Evolutionary conservation across 2,888 invertebrate species (phyloP).

Genomic region (Ecliptopera silaceata): DNA sequence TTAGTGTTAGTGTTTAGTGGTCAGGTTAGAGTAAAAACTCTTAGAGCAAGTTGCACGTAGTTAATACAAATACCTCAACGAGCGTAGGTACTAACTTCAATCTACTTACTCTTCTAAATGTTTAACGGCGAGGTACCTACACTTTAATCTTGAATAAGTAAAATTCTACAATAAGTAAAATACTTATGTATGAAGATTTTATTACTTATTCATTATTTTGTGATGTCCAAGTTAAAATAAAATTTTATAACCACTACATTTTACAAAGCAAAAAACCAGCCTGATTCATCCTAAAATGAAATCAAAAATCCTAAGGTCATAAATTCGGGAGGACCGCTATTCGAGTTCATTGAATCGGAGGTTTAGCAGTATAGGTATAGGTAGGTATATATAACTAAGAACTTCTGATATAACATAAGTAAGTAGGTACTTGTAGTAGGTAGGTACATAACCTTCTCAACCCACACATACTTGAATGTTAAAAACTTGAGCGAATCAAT

Average conservation of each 20-base stretch:
- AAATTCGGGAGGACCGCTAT: background rate
- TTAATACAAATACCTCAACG: too few species aligned
- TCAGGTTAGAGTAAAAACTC: too few species aligned
- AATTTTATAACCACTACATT: background rate
- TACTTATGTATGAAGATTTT: too few species aligned
- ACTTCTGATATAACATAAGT: too few species aligned
- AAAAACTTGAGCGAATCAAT: background rate
- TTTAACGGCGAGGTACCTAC: too few species aligned
- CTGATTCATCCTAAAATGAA: background rate
- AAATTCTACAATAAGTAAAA: too few species aligned
- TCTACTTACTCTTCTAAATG: too few species aligned
- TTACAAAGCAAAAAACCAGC: background rate
- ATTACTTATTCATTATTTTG: too few species aligned
- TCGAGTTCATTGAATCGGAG: background rate
- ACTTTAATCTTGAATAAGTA: too few species aligned
- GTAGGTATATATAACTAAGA: background rate
- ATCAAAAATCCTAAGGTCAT: background rate
- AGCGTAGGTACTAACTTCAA: too few species aligned
- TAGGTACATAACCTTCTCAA: background rate
- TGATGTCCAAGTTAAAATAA: background rate
- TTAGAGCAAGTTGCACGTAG: too few species aligned
- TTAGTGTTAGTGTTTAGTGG: too few species aligned
- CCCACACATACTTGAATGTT: background rate
- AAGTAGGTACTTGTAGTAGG: background rate
- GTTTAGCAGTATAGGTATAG: background rate